phyloP scores from a whole-genome alignment of 2,113 vertebrate species.

The Malurus cyaneus region DNA sequence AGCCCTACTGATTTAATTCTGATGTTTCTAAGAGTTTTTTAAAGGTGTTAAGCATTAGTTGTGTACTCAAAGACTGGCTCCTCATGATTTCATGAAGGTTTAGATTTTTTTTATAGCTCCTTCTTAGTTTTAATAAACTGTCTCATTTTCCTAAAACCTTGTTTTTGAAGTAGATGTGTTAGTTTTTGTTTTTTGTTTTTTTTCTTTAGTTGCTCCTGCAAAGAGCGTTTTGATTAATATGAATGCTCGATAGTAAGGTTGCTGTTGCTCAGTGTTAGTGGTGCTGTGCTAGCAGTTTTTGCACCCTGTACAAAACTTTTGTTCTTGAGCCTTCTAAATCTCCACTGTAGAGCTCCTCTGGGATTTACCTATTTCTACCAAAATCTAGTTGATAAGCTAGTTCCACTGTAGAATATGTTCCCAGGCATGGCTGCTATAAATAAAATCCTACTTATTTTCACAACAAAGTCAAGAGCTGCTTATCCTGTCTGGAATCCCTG shows the following conservation, averaged over 20 bases:
- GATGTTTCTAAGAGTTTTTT: background rate
- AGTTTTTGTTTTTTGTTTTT: background rate
- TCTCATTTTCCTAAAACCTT: background rate
- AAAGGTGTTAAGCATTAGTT: background rate
- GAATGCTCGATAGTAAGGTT: background rate
- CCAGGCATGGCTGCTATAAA: background rate
- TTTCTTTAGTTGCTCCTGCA: background rate
- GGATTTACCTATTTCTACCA: background rate
- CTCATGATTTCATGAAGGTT: background rate
- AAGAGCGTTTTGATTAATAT: background rate
- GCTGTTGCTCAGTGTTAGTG: background rate
- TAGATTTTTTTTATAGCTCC: background rate
- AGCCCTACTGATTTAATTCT: background rate
- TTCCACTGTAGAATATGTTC: background rate
- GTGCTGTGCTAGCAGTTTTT: background rate
- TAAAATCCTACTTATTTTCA: background rate
- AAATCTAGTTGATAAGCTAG: background rate
- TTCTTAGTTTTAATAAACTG: background rate
- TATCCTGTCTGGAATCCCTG: background rate
- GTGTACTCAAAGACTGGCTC: background rate
- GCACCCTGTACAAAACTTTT: background rate
- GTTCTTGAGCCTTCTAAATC: background rate
- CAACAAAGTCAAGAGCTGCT: background rate
- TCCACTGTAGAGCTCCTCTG: background rate
- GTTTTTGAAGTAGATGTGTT: background rate